Conservation (phyloP, 2,888 invertebrate species). For the Corbicula japonica region DNA sequence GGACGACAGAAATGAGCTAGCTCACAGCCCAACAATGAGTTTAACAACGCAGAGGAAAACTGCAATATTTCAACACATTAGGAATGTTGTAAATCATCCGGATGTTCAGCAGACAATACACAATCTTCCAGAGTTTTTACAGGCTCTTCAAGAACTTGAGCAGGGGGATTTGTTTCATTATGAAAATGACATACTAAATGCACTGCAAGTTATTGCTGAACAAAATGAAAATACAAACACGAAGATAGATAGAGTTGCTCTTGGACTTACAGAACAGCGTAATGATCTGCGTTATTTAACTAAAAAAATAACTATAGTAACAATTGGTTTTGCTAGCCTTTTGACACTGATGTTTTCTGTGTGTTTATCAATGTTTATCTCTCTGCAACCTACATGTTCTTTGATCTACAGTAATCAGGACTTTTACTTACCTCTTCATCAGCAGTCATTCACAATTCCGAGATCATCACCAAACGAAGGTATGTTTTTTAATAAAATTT, state of each 20-base stretch:
- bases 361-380: no score
- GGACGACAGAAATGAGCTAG: conserved; percentile 2
- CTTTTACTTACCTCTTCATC: no score
- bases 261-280: not conserved
- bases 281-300: no score
- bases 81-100: not conserved
- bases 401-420: no score
- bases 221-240: not conserved
- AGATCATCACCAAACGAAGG: no score
- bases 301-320: no score
- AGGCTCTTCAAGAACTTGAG: not conserved
- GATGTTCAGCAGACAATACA: not conserved
- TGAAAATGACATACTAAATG: not conserved
- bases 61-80: conserved; percentile 7
- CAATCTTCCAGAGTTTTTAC: not conserved
- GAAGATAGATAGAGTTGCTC: not conserved
- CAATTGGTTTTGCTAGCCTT: no score
- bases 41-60: not conserved
- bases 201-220: not conserved
- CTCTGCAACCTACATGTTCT: no score
- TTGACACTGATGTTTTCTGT: no score
- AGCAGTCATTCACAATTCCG: no score
- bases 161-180: not conserved
- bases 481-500: no score
- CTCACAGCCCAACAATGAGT: conserved; percentile 1